Evolutionary conservation across 2,113 vertebrate genomes (phyloP).

Genomic region (Anhinga rufa): DNA sequence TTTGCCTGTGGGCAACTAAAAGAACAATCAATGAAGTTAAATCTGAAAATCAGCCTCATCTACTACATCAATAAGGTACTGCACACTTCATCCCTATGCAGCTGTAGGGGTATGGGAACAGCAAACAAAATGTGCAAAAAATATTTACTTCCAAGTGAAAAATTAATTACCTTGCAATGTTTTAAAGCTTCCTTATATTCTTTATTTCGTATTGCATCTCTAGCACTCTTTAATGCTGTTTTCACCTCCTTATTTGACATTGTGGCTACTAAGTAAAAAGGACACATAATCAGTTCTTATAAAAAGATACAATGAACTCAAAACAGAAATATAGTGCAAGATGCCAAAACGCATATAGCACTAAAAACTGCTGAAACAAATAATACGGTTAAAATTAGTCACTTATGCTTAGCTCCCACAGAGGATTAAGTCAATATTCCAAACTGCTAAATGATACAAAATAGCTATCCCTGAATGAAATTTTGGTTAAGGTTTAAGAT

Average conservation of each 20-base stretch:
- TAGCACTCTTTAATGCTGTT: conserved; percentile 87
- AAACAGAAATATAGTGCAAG: neutral
- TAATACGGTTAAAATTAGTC: neutral
- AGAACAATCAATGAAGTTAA: neutral
- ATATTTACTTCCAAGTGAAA: neutral
- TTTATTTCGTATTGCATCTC: conserved; percentile 95
- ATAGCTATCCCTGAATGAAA: accelerated
- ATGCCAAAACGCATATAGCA: neutral
- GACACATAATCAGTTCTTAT: neutral
- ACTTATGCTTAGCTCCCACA: accelerated
- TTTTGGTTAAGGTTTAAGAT: neutral
- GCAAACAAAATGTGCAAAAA: neutral
- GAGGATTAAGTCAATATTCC: neutral
- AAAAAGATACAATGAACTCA: neutral
- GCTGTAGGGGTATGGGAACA: neutral
- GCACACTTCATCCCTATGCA: neutral
- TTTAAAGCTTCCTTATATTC: conserved; percentile 96
- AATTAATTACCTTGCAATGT: conserved; percentile 89
- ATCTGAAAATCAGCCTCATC: neutral
- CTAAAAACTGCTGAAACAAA: neutral
- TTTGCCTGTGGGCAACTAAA: neutral
- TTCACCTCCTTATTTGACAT: conserved; percentile 97
- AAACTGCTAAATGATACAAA: neutral
- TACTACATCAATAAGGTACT: neutral
- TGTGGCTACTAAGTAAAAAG: conserved; percentile 30